Conservation (phyloP, 2,797 vertebrate genomes). For the Danio jaintianensis region DNA sequence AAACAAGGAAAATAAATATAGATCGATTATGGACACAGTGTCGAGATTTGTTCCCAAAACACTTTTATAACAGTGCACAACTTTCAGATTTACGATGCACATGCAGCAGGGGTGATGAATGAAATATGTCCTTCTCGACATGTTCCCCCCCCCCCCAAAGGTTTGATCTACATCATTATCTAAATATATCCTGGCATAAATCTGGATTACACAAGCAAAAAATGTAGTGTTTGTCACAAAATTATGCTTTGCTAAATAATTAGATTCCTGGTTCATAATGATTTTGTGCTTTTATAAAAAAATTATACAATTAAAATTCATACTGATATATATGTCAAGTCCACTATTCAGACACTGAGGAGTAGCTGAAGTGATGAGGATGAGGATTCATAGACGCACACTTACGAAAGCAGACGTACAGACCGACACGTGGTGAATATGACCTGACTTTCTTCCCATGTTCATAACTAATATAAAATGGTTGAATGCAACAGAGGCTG, state of each 20-base stretch:
- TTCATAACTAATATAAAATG: constrained; percentile 25
- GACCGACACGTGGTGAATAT: background rate
- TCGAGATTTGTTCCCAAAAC: constrained; percentile 62
- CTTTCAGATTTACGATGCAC: constrained; percentile 60
- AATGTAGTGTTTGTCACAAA: constrained; percentile 8
- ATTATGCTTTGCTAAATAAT: background rate
- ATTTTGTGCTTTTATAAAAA: constrained; percentile 10
- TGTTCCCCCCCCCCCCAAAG: constrained; percentile 36
- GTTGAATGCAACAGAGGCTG: constrained; percentile 19
- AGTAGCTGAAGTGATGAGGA: background rate
- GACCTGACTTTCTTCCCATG: background rate
- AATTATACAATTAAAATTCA: background rate
- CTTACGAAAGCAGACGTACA: background rate
- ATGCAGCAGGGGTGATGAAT: constrained; percentile 36
- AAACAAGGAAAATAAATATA: constrained; percentile 77
- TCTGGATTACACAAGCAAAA: constrained; percentile 55
- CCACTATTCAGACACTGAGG: background rate
- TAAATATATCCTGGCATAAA: constrained; percentile 53
- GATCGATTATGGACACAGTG: constrained; percentile 53
- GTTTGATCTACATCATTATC: constrained; percentile 64
- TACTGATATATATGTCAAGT: background rate
- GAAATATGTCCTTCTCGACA: constrained; percentile 48
- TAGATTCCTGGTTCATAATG: background rate
- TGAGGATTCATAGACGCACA: constrained; percentile 29
- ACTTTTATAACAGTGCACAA: constrained; percentile 55